These are phyloP conservation scores for Dicentrarchus labrax DNA, from an alignment of 2,113 vertebrate genomes.

Conservation along the genomic window DNA sequence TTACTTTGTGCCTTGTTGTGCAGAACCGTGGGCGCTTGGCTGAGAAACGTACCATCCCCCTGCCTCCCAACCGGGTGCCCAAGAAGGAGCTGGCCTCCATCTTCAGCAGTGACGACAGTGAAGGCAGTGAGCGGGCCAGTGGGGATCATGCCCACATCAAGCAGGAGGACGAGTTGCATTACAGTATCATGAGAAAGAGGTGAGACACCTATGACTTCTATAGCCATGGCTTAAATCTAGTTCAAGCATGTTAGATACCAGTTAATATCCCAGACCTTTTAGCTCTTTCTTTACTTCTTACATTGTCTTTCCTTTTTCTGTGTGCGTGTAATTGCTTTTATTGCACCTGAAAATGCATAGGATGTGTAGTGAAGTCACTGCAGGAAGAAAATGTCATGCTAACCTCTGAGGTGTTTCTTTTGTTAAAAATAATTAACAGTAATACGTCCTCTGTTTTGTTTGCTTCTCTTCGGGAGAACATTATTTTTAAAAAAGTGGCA, in stretches of 20 bases:
- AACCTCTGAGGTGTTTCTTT: slow-evolving; percentile 4
- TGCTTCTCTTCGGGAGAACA: neutral
- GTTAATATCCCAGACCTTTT: neutral
- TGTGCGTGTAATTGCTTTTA: slow-evolving; percentile 10
- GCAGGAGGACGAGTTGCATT: slow-evolving; percentile 91
- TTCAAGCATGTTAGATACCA: neutral
- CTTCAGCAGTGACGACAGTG: slow-evolving; percentile 92
- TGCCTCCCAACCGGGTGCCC: slow-evolving; percentile 89
- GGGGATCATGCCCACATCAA: slow-evolving; percentile 91
- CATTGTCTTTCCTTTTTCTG: neutral
- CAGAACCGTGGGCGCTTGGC: slow-evolving; percentile 98
- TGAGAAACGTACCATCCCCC: slow-evolving; percentile 94
- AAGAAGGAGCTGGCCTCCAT: slow-evolving; percentile 93
- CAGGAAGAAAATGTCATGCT: slow-evolving; percentile 20
- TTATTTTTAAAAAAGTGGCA: neutral
- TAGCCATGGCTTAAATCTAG: neutral
- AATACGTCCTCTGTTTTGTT: slow-evolving; percentile 8
- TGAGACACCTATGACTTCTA: slow-evolving; percentile 66
- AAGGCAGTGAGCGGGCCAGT: slow-evolving; percentile 89
- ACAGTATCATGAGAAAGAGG: slow-evolving; percentile 98
- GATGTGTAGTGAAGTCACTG: neutral
- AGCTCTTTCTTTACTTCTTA: neutral
- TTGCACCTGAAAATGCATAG: neutral
- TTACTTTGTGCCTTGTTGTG: slow-evolving; percentile 46
- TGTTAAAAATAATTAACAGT: neutral